Percentiles rank a stretch among this genome's conserved stretches.
phyloP scores from a whole-genome alignment of 1,140 invertebrate genomes.

The Bombyx mori region ASM3026992v2 NC_085121.1:6497001-6497500 shows the following conservation, averaged over 20 bases:
- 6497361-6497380: conserved; percentile 5
- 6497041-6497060: background rate
- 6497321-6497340: too few relatives aligned
- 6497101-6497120: conserved; percentile 26
- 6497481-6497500: background rate
- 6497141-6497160: conserved; percentile 33
- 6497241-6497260: conserved; percentile 23
- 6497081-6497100: conserved; percentile 23
- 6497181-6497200: conserved; percentile 31
- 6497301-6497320: background rate
- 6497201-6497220: conserved; percentile 37
- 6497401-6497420: conserved; percentile 39
- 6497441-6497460: conserved; percentile 55
- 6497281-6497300: background rate
- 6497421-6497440: conserved; percentile 45
- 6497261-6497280: background rate
- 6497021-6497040: background rate
- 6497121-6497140: conserved; percentile 40
- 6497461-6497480: conserved; percentile 9
- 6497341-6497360: background rate
- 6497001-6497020: too few relatives aligned
- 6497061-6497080: conserved; percentile 7
- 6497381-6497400: conserved; percentile 36
- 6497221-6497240: conserved; percentile 36
- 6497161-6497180: conserved; percentile 28